Base-by-base conservation (phyloP, 2,113 vertebrate genomes). In the Cynocephalus volans region DNA sequence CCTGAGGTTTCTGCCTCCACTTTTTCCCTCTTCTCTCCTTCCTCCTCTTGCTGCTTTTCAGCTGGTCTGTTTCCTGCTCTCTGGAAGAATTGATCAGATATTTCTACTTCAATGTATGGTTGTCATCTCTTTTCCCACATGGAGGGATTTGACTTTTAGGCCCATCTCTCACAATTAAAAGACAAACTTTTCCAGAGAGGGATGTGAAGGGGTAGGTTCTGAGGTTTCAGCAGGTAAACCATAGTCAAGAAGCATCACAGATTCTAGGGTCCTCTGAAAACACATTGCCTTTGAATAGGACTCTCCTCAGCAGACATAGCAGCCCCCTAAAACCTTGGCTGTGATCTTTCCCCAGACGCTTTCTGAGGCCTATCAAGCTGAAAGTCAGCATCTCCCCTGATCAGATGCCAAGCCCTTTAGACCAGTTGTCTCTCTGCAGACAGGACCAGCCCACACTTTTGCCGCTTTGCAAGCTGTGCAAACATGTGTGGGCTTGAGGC, bases 401-500 rank as follows among this genome's bases (percentile, higher is more conserved):
- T 83, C 80, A 86, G 45, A 73, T n/a, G 52, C 12, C 17, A 93
- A 81, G 73, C 64, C n/a, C 45, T 33, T 93, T 15, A 76, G 48
- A 52, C 58, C 89, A 21, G 64, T 26, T n/a, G 83, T 15, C 72
- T 83, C 80, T 84, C 70, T 62, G 83, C n/a, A 80, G 86, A 50
- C 5, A 76, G 65, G 79, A 54, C 41, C 45, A 28, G 73, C 75
- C 92, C 70, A 76, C 67, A 12, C 33, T 64, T 94, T 14, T n/a
- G 36, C 70, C 72, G 65, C 83, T 48, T 79, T 2, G n/a, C 95
- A 93, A 96, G 96, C 98, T 96, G 92, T 64, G 90, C 90, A 81
- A 94, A 94, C 87, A 95, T 36, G 94, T 92, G 93, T 82, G 94
- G 83, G 80, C 75, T 97, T 4, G 21, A 81, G 84, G 93, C 64